phyloP scores from a whole-genome alignment of 2,888 invertebrate genomes.

The Chrysina gloriosa region DNA sequence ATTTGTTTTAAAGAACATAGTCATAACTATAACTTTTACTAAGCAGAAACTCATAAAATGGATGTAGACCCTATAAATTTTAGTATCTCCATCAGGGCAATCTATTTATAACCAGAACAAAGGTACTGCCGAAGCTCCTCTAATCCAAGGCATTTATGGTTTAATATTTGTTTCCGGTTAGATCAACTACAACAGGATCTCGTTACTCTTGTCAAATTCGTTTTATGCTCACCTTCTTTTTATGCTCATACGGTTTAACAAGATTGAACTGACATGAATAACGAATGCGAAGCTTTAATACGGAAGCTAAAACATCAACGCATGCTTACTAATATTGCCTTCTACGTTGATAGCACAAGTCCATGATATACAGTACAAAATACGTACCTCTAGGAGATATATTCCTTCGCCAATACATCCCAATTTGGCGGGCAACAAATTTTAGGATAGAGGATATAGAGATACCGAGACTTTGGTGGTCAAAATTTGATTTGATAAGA shows the following conservation, averaged over 20 bases:
- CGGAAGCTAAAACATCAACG: not conserved
- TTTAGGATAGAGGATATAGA: not conserved
- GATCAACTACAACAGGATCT: no score
- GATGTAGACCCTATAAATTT: not conserved
- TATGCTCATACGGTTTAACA: no score
- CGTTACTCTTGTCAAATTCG: no score
- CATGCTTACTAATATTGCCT: not conserved
- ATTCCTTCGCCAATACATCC: slow-evolving; percentile 17
- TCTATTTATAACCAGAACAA: no score
- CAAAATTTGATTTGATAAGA: not conserved
- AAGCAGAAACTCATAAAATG: not conserved
- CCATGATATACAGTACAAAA: not conserved
- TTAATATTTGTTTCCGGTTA: no score
- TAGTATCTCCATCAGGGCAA: no score
- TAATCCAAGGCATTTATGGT: no score
- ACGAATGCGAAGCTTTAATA: not conserved
- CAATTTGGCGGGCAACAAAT: not conserved
- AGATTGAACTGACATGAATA: not conserved
- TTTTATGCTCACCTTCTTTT: no score
- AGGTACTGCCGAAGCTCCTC: no score
- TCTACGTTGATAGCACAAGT: no score
- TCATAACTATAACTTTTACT: slow-evolving; percentile 8
- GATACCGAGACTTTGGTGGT: not conserved
- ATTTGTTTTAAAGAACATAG: not conserved
- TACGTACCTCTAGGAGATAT: slow-evolving; percentile 13